These are phyloP conservation scores for Cephus rjabovi DNA, from an alignment of 2,888 invertebrate species.

Conservation along the genomic window DNA sequence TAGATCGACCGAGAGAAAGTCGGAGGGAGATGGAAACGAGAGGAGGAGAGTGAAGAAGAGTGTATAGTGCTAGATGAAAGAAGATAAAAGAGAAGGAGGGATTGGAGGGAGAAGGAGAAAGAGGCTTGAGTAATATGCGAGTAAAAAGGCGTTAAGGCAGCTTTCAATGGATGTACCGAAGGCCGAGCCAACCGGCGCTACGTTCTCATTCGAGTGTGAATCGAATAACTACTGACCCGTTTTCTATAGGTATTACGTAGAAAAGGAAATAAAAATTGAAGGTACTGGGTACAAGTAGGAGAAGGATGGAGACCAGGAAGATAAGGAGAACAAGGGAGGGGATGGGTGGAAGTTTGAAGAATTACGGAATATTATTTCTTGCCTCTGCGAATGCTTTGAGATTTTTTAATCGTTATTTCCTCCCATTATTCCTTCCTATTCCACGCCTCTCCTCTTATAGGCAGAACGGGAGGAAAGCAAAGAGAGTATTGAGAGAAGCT, in stretches of 20 bases:
- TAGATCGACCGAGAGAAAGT: background rate
- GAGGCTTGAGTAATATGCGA: conserved; percentile 10
- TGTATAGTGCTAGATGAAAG: background rate
- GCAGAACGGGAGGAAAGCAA: conserved; percentile 9
- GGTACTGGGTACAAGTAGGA: background rate
- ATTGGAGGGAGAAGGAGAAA: background rate
- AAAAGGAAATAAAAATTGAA: conserved; percentile 17
- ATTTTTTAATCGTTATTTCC: conserved; percentile 22
- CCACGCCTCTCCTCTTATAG: background rate
- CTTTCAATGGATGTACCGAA: conserved; percentile 28
- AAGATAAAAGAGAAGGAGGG: background rate
- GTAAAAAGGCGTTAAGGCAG: conserved; percentile 23
- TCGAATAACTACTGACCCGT: conserved; percentile 32
- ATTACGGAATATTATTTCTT: conserved; percentile 24
- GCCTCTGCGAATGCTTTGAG: conserved; percentile 15
- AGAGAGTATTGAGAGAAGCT: background rate
- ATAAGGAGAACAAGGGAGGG: background rate
- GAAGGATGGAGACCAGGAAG: conserved; percentile 17
- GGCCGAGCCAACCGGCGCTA: conserved; percentile 12
- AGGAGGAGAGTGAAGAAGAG: background rate
- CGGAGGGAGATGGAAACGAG: background rate
- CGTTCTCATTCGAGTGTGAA: conserved; percentile 36
- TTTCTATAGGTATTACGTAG: conserved; percentile 13
- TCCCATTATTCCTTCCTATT: background rate
- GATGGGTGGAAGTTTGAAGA: background rate